phyloP scores from a whole-genome alignment of 2,888 invertebrate genomes.

The Hyposoter didymator region DNA sequence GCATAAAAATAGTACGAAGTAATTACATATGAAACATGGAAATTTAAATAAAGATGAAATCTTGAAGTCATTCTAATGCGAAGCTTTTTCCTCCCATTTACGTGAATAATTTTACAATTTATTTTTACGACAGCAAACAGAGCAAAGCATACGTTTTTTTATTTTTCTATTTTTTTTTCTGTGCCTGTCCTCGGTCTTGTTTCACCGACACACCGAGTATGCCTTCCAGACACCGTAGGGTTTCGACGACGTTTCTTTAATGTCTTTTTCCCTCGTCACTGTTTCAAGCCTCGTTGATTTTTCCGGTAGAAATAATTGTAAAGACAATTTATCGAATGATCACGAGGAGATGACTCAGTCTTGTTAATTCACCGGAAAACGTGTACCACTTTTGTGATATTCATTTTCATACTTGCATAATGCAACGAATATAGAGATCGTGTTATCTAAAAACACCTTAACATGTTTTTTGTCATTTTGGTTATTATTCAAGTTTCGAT shows the following conservation, averaged over 20 bases:
- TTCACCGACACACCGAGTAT: slow-evolving; percentile 33
- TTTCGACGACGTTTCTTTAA: slow-evolving; percentile 43
- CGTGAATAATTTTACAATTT: slow-evolving; percentile 49
- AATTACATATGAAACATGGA: slow-evolving; percentile 54
- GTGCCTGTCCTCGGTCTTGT: slow-evolving; percentile 20
- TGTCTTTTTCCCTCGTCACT: slow-evolving; percentile 43
- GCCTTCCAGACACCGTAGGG: slow-evolving; percentile 18
- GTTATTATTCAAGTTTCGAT: not conserved
- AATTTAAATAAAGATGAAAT: slow-evolving; percentile 49
- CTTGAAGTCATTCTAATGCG: not conserved
- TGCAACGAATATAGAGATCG: not conserved
- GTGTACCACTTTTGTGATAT: slow-evolving; percentile 35
- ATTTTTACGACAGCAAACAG: slow-evolving; percentile 30
- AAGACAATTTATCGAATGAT: slow-evolving; percentile 53
- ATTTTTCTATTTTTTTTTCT: slow-evolving; percentile 10
- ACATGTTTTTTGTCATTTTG: not conserved
- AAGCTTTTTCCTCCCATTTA: slow-evolving; percentile 14
- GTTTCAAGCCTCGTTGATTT: slow-evolving; percentile 60
- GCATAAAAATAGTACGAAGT: slow-evolving; percentile 54
- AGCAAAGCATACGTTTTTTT: slow-evolving; percentile 33
- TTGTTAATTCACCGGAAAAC: slow-evolving; percentile 51
- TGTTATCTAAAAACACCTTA: not conserved
- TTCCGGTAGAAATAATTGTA: slow-evolving; percentile 60
- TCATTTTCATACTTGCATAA: not conserved
- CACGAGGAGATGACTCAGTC: slow-evolving; percentile 24